phyloP scores from a whole-genome alignment of 2,888 invertebrate species.

The Lochmaea crataegi region DNA sequence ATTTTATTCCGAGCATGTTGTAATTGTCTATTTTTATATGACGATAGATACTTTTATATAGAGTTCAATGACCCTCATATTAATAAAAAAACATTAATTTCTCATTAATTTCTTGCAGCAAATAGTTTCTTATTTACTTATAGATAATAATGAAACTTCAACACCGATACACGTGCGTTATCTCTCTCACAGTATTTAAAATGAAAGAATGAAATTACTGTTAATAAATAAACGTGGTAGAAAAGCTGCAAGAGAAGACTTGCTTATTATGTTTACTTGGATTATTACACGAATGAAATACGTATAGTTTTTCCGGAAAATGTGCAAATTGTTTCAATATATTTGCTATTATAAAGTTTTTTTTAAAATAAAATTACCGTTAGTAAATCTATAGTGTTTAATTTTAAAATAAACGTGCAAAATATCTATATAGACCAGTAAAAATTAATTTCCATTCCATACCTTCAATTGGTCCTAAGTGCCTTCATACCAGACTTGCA shows the following conservation, averaged over 20 bases:
- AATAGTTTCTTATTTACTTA: slow-evolving; percentile 16
- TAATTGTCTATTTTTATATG: slow-evolving; percentile 8
- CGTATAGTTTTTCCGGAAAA: background rate
- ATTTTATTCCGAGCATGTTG: slow-evolving; percentile 3
- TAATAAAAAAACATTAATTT: slow-evolving; percentile 8
- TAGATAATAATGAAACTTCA: slow-evolving; percentile 13
- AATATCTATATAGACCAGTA: too few species aligned
- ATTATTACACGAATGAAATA: background rate
- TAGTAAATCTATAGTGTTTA: too few species aligned
- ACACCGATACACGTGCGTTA: slow-evolving; percentile 12
- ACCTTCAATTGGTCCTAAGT: too few species aligned
- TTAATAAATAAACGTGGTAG: background rate
- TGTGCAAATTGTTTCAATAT: background rate
- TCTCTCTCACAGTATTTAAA: slow-evolving; percentile 10
- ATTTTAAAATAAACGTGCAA: too few species aligned
- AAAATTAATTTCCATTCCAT: too few species aligned
- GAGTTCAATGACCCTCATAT: slow-evolving; percentile 13
- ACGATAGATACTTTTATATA: background rate
- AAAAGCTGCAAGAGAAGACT: background rate
- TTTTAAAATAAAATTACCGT: background rate
- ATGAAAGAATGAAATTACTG: background rate
- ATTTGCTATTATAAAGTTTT: background rate
- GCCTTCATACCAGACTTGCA: too few species aligned
- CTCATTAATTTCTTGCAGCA: slow-evolving; percentile 20
- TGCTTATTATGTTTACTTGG: background rate